phyloP scores from a whole-genome alignment of 2,888 invertebrate genomes.

The Itoplectis maculator region DNA sequence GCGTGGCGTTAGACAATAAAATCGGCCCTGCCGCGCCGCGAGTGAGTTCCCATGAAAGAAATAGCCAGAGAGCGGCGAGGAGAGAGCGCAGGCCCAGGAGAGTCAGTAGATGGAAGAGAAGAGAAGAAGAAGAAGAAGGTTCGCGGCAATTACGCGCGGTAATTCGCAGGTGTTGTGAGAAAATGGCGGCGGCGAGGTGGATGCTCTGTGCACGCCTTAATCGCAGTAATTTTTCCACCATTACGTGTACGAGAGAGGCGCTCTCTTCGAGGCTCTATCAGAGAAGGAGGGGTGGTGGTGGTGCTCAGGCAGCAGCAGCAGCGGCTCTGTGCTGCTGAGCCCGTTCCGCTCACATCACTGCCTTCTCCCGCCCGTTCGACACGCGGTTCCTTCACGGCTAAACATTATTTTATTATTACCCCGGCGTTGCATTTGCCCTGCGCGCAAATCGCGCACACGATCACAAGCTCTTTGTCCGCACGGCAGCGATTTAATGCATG shows the following conservation, averaged over 20 bases:
- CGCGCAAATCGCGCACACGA: conserved; percentile 7
- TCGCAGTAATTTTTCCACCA: conserved; percentile 83
- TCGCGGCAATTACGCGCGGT: conserved; percentile 82
- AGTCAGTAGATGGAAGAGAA: conserved; percentile 74
- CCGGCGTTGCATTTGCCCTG: conserved; percentile 1
- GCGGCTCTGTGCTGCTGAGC: too few relatives aligned
- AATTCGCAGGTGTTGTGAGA: conserved; percentile 84
- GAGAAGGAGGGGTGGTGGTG: conserved; percentile 17
- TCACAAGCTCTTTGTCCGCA: not conserved
- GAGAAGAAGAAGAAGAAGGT: conserved; percentile 73
- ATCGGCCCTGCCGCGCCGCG: conserved; percentile 72
- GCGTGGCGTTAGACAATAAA: conserved; percentile 80
- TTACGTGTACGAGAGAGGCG: conserved; percentile 72
- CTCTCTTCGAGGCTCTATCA: conserved; percentile 67
- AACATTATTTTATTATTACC: conserved; percentile 52
- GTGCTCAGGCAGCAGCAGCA: too few relatives aligned
- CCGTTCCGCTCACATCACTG: conserved; percentile 5
- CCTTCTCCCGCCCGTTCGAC: conserved; percentile 47
- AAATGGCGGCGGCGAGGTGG: conserved; percentile 80
- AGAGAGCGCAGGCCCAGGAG: conserved; percentile 57
- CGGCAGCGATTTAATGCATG: conserved; percentile 3
- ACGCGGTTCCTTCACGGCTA: conserved; percentile 49
- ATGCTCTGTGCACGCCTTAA: conserved; percentile 81
- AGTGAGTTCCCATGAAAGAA: conserved; percentile 82
- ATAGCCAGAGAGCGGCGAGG: conserved; percentile 67